phyloP scores from a whole-genome alignment of 2,888 invertebrate genomes.

The Scaptodrosophila latifasciaeformis region DNA sequence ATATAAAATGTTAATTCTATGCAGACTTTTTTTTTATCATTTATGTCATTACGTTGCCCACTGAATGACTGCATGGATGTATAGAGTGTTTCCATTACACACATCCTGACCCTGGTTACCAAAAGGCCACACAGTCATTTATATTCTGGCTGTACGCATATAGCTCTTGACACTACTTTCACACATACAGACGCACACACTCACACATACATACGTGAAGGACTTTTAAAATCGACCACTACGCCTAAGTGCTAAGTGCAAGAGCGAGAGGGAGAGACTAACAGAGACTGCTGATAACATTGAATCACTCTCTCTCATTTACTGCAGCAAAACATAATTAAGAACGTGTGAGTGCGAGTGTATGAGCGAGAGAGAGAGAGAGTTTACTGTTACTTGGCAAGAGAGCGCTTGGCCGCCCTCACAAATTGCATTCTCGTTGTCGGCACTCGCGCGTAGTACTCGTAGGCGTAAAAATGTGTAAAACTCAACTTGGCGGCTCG shows the following conservation, averaged over 20 bases:
- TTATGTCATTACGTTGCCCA: too few relatives aligned
- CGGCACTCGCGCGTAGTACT: slow-evolving; percentile 44
- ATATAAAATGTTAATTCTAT: too few relatives aligned
- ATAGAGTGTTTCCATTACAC: background rate
- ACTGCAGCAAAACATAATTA: background rate
- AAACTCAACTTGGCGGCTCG: slow-evolving; percentile 40
- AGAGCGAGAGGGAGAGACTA: slow-evolving; percentile 43
- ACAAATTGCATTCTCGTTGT: slow-evolving; percentile 8
- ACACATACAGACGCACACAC: background rate
- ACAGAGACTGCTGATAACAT: slow-evolving; percentile 31
- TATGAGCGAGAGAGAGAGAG: slow-evolving; percentile 5
- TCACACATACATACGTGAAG: slow-evolving; percentile 40
- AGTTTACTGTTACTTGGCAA: slow-evolving; percentile 2
- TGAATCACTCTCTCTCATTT: slow-evolving; percentile 17
- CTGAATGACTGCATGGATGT: too few relatives aligned
- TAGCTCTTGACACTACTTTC: background rate
- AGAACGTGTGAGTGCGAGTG: background rate
- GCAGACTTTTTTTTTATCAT: too few relatives aligned
- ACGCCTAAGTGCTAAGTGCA: too few relatives aligned
- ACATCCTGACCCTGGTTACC: slow-evolving; percentile 62
- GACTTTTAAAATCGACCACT: slow-evolving; percentile 63
- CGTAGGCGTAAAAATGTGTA: slow-evolving; percentile 64
- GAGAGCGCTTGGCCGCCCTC: background rate
- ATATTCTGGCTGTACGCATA: background rate
- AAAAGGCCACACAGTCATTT: slow-evolving; percentile 14